Evolutionary conservation across 1,140 invertebrate species (phyloP), one percentile per base, ranked within the genome.

Genomic region (Zaprionus ghesquierei): DNA sequence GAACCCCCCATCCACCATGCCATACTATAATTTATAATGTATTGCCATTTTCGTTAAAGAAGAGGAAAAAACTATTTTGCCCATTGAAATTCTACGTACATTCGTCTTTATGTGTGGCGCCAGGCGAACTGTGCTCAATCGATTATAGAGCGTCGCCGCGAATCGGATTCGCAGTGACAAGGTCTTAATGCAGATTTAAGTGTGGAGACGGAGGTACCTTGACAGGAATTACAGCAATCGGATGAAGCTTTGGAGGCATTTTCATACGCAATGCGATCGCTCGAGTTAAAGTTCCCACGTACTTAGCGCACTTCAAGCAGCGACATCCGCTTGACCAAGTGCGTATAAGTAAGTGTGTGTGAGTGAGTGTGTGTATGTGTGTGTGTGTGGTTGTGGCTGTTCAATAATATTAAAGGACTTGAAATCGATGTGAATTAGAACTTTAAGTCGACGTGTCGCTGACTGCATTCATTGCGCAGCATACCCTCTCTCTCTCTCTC

Each of bases 1-100:
- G 46, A 53, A 2, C n/a, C 35, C n/a, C 5, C n/a, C n/a, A 2
- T n/a, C 5, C 33, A 5, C n/a, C n/a, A 63, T 56, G 71, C 66
- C 75, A 53, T 31, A 41, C 84, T 79, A 82, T 86, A 82, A 82
- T 87, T 86, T 87, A 86, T 86, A 86, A 86, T 82, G 75, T 82
- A 64, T 87, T 82, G 80, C 35, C 63, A 65, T 68, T 68, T 54
- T 60, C 33, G 20, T 13, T 22, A n/a, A 41, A 2, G 35, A 41
- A 41, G n/a, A 6, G 6, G 35, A 41, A 41, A 38, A 51, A 71
- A 71, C 69, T 71, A 71, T 46, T 50, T 51, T 38, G 3, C 61
- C 69, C 23, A 65, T 56, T 46, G 59, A 62, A 35, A 38, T 41
- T 29, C 41, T 46, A 13, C 13, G 25, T 60, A 44, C 61, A 56